Conservation (phyloP, 2,797 vertebrate genomes). For the Enoplosus armatus region DNA sequence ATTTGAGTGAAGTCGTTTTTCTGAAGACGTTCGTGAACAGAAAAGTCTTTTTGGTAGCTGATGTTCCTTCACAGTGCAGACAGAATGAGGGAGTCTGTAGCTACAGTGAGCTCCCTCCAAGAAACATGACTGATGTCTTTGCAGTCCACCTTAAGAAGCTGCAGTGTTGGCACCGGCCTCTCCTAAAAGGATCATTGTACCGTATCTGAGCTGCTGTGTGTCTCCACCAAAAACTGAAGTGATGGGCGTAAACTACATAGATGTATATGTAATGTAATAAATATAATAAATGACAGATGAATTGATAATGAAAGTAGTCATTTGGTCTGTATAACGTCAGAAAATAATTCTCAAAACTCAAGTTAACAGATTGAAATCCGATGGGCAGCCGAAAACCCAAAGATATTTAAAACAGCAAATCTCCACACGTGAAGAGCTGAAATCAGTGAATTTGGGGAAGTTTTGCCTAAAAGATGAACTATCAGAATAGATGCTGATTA, state of each 20-base stretch:
- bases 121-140: neutral
- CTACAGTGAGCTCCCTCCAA: neutral
- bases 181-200: neutral
- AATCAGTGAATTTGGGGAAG: neutral
- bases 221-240: neutral
- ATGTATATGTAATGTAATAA: too few species aligned
- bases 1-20: constrained; percentile 1
- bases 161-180: neutral
- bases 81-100: neutral
- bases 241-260: neutral
- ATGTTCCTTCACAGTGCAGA: constrained; percentile 24
- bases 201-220: neutral
- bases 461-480: neutral
- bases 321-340: neutral
- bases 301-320: neutral
- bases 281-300: too few species aligned
- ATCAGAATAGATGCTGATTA: neutral
- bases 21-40: neutral
- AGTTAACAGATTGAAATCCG: neutral
- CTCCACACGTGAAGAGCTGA: neutral
- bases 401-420: neutral
- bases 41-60: constrained; percentile 9
- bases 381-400: neutral
- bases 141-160: neutral
- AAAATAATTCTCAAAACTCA: neutral